Evolutionary conservation across 2,888 invertebrate genomes (phyloP).

Genomic region (Platerodrilus igneus): DNA sequence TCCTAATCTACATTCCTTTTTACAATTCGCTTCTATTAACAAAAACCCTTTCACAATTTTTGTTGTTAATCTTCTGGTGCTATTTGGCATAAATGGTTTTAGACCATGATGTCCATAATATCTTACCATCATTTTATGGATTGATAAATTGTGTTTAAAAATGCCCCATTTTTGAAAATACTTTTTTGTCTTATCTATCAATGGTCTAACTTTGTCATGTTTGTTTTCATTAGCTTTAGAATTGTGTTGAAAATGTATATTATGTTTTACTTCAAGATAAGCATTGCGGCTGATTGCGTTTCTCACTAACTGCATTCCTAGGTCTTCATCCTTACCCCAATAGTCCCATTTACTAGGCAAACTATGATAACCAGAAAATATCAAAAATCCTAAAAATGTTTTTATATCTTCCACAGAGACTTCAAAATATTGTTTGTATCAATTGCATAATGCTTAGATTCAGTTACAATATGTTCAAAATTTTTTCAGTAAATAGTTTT

Average conservation of each 20-base stretch:
- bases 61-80: not conserved
- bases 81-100: not conserved
- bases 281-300: not conserved
- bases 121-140: slow-evolving; percentile 1
- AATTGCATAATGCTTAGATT: no score
- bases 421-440: no score
- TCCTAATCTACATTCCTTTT: no score
- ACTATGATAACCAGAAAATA: not conserved
- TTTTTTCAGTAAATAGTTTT: no score
- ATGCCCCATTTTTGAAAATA: not conserved
- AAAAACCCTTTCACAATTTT: no score
- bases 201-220: not conserved
- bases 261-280: not conserved
- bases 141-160: not conserved
- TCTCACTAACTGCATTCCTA: not conserved
- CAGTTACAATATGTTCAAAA: no score
- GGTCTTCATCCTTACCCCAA: no score
- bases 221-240: slow-evolving; percentile 1
- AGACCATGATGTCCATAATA: not conserved
- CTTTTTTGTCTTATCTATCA: not conserved
- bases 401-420: no score
- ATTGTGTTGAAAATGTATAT: slow-evolving; percentile 1
- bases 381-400: no score
- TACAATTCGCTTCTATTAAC: no score
- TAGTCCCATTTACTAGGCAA: no score